Base-by-base conservation (phyloP, 2,888 invertebrate species). In the Dynastes hyllus region DNA sequence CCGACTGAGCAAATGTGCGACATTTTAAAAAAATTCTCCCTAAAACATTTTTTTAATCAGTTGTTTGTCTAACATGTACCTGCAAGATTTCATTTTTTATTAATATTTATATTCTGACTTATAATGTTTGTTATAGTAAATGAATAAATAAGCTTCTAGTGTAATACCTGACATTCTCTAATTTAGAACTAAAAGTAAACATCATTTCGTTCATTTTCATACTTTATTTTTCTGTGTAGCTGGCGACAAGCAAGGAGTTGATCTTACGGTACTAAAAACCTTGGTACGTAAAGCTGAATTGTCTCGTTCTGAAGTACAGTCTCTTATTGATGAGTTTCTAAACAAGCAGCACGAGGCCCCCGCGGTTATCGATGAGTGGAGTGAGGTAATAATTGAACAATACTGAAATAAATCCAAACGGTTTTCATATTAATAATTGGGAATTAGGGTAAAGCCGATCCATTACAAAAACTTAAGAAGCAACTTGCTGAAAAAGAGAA, bases 401-500 rank as follows among this genome's bases (percentile, higher is more conserved):
- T 22, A 9, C 16, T 13, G 11, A 66, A 51, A 76, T 76, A 50
- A 50, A 22, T 29, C 6, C 45, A 29, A n/a, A n/a, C 22, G 22
- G 27, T 45, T 45, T 45, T 45, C 45, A 45, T 45, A 45, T 45
- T 45, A 37, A 37, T 37, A 22, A 22, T 37, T 37, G 50, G 13
- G 22, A 1, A 63, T 32, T 86, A 94, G 93, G 95, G 95, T 61
- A 93, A 94, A 73, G 93, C 95, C 70, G 97, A 97, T 88, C 95
- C 96, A 0, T 92, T 96, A 81, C 94, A 95, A 83, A 95, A 95
- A 86, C 87, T 97, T 83, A 96, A 95, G 88, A 97, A 96, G 84
- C 97, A 97, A 88, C 90, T 98, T 40, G 95, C 95, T 29, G 97
- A 97, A 83, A 96, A 95, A 85, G 97, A 96, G 84, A 95, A 95